These are phyloP conservation scores for Agonopterix heracliana DNA, from an alignment of 2,888 invertebrate species.

Conservation along the genomic window DNA sequence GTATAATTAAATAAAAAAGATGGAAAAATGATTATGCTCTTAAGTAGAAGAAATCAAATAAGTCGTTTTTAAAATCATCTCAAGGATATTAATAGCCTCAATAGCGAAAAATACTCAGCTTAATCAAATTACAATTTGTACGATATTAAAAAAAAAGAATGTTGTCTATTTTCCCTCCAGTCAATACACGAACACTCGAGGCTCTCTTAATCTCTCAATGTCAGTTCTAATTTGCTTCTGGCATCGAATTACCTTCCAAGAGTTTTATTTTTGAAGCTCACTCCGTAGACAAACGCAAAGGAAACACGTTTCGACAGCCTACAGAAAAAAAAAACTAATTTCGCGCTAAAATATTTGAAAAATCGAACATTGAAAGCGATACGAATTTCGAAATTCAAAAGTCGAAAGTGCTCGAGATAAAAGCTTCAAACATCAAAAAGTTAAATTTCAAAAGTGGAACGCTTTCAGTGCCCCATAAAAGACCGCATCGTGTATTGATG, in stretches of 20 bases:
- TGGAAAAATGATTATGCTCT: too few species aligned
- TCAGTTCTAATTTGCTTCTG: slow-evolving; percentile 69
- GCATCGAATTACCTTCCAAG: slow-evolving; percentile 68
- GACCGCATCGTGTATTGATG: slow-evolving; percentile 5
- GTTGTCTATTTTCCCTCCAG: slow-evolving; percentile 32
- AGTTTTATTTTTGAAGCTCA: slow-evolving; percentile 64
- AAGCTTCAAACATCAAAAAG: not conserved
- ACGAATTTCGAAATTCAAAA: not conserved
- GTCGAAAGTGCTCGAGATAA: not conserved
- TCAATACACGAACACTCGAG: slow-evolving; percentile 50
- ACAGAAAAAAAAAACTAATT: slow-evolving; percentile 40
- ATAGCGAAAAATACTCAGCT: slow-evolving; percentile 1
- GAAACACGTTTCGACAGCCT: slow-evolving; percentile 61
- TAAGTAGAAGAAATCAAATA: too few species aligned
- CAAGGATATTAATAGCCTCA: too few species aligned
- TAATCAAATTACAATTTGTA: slow-evolving; percentile 39
- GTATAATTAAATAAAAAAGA: too few species aligned
- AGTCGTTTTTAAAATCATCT: too few species aligned
- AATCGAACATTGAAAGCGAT: slow-evolving; percentile 11
- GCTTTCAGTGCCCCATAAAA: not conserved
- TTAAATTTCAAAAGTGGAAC: slow-evolving; percentile 3
- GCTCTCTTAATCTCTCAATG: slow-evolving; percentile 72
- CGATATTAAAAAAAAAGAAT: slow-evolving; percentile 25
- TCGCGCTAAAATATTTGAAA: slow-evolving; percentile 30
- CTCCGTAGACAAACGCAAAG: slow-evolving; percentile 47